Base-by-base conservation (phyloP, 2,113 vertebrate genomes). In the Alaudala cheleensis region DNA sequence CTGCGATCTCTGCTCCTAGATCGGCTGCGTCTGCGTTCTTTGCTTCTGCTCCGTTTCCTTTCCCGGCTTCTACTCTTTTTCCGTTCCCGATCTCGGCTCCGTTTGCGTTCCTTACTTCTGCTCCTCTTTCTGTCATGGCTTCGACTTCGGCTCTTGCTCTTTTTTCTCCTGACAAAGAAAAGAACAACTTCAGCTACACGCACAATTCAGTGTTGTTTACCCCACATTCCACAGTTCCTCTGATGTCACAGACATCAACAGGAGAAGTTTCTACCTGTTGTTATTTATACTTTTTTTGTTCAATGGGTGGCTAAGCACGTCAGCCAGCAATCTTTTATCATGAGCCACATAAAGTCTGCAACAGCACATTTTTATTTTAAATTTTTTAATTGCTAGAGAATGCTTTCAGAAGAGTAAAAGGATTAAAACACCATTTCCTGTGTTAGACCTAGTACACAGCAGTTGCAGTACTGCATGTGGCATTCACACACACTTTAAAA, bases 51-150 rank as follows among this genome's bases (percentile, higher is more conserved):
- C 57, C 98, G 98, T 24, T 99, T 99, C 80, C 98, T 97, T 29
- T 99, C 99, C 34, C 98, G 98, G 91, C 98, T 99, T 95, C 98
- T 98, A 93, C 99, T 99, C 78, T 98, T 98, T 82, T 99, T 99
- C 58, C 98, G 98, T 39, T 99, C 99, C 54, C 98, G 98, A 61
- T 98, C 98, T 76, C 96, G 97, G 96, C 98, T 99, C 90, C 97
- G 98, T 21, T 99, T 99, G 23, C 98, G 98, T 33, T 99, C 99
- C 95, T 98, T 98, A 96, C 99, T 99, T 95, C 98, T 98, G 94
- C 98, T 99, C 96, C 97, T 98, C 89, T 99, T 99, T 78, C 98
- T 98, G 90, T 99, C 98, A 95, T 98, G 98, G 97, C 99, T 99
- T 54, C 98, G 99, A 95, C 99, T 99, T 96, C 98, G 97, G 95